phyloP scores from a whole-genome alignment of 1,140 invertebrate species.

The Leptinotarsa texana region DNA sequence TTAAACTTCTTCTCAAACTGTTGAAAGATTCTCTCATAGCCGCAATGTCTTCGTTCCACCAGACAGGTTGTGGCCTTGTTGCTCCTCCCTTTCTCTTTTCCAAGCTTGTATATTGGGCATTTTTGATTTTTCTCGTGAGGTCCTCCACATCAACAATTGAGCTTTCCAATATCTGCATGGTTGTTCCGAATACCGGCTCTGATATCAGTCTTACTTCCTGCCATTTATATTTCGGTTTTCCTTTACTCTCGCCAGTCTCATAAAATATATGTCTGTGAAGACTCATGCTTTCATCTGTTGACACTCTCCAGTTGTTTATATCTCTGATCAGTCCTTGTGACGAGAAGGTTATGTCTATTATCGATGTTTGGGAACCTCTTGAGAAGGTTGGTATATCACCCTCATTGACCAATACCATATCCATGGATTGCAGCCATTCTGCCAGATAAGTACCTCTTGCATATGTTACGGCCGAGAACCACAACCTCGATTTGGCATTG shows the following conservation, averaged over 20 bases:
- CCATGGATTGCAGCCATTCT: neutral
- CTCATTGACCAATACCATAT: neutral
- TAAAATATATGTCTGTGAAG: slow-evolving; percentile 5
- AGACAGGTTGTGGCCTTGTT: too few species aligned
- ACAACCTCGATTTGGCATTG: slow-evolving; percentile 1
- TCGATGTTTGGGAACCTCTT: neutral
- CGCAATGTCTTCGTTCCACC: too few species aligned
- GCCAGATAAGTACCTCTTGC: neutral
- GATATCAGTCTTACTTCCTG: neutral
- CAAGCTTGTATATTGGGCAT: too few species aligned
- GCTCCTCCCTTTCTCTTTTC: too few species aligned
- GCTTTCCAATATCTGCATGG: neutral
- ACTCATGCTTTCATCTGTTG: slow-evolving; percentile 10
- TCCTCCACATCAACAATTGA: neutral
- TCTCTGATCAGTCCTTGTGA: neutral
- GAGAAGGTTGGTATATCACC: neutral
- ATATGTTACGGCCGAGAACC: neutral
- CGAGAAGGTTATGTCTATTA: slow-evolving; percentile 13
- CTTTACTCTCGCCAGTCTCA: neutral
- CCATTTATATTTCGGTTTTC: neutral
- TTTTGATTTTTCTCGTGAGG: too few species aligned
- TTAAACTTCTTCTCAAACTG: too few species aligned
- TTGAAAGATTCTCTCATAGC: too few species aligned
- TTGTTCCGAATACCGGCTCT: neutral
- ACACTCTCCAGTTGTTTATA: neutral